These are phyloP conservation scores for Wasmannia auropunctata DNA, from an alignment of 1,140 invertebrate genomes.

Conservation along the genomic window DNA sequence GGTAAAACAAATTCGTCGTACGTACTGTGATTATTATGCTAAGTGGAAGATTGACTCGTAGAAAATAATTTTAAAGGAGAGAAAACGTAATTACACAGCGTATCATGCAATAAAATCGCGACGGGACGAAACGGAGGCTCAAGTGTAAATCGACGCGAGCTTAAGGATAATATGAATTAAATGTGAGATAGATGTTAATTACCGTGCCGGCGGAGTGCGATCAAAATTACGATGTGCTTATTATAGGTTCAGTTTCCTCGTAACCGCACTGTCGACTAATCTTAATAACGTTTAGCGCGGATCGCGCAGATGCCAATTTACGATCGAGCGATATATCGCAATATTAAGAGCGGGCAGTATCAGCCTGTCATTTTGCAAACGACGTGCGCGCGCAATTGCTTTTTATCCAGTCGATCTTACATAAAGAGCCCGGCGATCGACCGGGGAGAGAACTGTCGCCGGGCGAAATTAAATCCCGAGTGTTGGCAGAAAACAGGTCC, in stretches of 20 bases:
- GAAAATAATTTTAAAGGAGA: constrained; percentile 3
- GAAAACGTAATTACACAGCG: constrained; percentile 17
- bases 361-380: constrained; percentile 41
- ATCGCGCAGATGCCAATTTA: constrained; percentile 36
- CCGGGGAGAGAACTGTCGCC: constrained; percentile 1
- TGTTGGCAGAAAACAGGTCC: constrained; percentile 57
- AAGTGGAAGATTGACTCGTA: not conserved
- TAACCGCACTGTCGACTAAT: constrained; percentile 43
- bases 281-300: constrained; percentile 28
- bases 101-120: not conserved
- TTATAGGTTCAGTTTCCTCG: constrained; percentile 9
- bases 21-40: not conserved
- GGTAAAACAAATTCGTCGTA: not conserved
- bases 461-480: constrained; percentile 60
- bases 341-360: constrained; percentile 29
- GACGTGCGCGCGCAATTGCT: constrained; percentile 22
- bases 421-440: not conserved
- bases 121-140: not conserved
- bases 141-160: constrained; percentile 45
- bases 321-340: not conserved
- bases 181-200: constrained; percentile 47
- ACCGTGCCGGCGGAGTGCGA: not conserved
- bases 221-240: constrained; percentile 44
- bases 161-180: constrained; percentile 50
- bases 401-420: constrained; percentile 19